Base-by-base conservation (phyloP, 2,113 vertebrate genomes). In the Melanotaenia duboulayi region DNA sequence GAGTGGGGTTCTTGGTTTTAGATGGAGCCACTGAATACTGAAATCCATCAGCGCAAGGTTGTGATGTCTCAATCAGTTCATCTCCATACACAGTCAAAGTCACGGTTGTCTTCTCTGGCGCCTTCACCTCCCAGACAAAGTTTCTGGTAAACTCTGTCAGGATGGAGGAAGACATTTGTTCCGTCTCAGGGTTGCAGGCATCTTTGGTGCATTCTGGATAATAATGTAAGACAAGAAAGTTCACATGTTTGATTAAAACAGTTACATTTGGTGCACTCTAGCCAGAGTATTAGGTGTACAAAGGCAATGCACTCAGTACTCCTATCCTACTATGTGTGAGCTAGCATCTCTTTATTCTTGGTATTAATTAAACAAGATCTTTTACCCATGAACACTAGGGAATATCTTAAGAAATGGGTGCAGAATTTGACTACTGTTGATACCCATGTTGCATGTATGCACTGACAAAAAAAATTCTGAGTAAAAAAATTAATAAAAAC, bases 171-270 rank as follows among this genome's bases (percentile, higher is more conserved):
- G 94, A 92, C 50, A 94, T 89, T 39, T 77, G 75, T 19, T 94
- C 84, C 13, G 91, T 90, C 39, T 89, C 71, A 0, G 94, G 94
- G 46, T 83, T 95, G 87, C 96, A 98, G 0, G 32, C 48, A 39
- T 92, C 90, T 17, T 87, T 87, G 8, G 91, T 91, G 64, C 96
- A 98, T 78, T 95, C 96, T 98, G 92, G 74, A 90, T 55, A 42
- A 35, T 5, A 55, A 14, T 44, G 7, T 7, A 46, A 67, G 52
- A 59, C 11, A 67, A 65, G 49, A 52, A 19, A 54, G 19, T 28
- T 35, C 23, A 22, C 13, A 11, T 23, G 20, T 13, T 68, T 35
- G 11, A 25, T 32, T 50, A 35, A 8, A 52, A n/a, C 23, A 14
- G 13, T 39, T 25, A 17, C 54, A 56, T 23, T 51, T 35, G 1